Evolutionary conservation across 37 sponge, comb jelly and placozoan genomes (phyloP).

Genomic region (Halichondria panicea): DNA sequence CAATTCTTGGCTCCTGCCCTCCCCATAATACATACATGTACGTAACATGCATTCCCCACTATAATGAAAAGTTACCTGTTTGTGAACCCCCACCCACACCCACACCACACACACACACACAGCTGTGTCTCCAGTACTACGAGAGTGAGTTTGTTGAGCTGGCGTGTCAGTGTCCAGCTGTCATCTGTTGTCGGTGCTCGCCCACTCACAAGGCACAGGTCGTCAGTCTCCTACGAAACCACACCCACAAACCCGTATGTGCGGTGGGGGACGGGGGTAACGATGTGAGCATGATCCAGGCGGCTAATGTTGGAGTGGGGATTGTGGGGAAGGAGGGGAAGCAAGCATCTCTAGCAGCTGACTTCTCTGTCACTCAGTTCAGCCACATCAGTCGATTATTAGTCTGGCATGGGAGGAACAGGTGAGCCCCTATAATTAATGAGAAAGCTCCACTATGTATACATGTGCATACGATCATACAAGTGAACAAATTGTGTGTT

Average conservation of each 20-base stretch:
- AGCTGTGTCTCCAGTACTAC: conserved; percentile 81
- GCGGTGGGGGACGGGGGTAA: conserved; percentile 96
- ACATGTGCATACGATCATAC: neutral
- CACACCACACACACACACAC: neutral
- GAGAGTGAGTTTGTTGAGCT: conserved; percentile 88
- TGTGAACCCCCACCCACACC: neutral
- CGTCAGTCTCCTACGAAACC: conserved; percentile 74
- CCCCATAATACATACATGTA: no score
- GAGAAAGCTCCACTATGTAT: neutral
- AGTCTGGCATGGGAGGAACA: conserved; percentile 97
- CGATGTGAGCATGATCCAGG: conserved; percentile 98
- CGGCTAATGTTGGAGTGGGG: conserved; percentile 93
- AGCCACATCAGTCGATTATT: conserved; percentile 79
- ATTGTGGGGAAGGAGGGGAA: conserved; percentile 97
- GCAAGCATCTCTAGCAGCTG: conserved; percentile 95
- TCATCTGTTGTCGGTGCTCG: conserved; percentile 92
- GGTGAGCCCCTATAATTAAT: conserved; percentile 47
- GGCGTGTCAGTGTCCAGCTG: conserved; percentile 88
- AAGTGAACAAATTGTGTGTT: neutral
- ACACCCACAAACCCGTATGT: conserved; percentile 78
- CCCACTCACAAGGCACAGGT: conserved; percentile 93
- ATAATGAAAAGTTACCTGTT: no score
- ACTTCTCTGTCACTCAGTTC: conserved; percentile 95
- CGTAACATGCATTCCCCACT: no score
- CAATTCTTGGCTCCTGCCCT: no score